phyloP scores from a whole-genome alignment of 2,797 vertebrate species.

The Anguilla marmorata region DNA sequence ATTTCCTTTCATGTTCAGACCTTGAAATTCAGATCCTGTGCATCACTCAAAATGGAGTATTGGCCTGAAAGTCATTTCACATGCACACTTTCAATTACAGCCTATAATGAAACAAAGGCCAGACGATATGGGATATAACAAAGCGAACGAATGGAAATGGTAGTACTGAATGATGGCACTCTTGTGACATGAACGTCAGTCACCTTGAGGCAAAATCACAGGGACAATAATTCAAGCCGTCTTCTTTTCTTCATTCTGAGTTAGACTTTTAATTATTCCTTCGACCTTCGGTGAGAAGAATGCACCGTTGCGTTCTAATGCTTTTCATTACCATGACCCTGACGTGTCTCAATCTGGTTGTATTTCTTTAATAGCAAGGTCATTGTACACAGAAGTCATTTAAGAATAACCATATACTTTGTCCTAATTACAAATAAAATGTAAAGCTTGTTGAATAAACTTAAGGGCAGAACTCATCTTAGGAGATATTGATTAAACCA shows the following conservation, averaged over 20 bases:
- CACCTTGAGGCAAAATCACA: background rate
- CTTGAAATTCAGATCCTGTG: background rate
- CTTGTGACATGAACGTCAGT: background rate
- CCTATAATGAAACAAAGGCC: background rate
- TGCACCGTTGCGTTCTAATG: background rate
- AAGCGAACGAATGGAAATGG: background rate
- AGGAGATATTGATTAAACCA: too few species aligned
- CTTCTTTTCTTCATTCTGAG: background rate
- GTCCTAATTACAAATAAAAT: background rate
- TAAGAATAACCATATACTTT: background rate
- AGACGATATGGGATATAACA: background rate
- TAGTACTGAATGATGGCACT: background rate
- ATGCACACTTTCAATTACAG: background rate
- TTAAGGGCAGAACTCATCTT: too few species aligned
- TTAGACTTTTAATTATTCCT: background rate
- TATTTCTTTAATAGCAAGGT: background rate
- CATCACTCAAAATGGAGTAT: background rate
- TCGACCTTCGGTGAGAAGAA: background rate
- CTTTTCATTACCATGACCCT: conserved; percentile 3
- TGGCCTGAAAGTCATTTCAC: background rate
- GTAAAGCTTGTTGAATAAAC: background rate
- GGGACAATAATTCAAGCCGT: background rate
- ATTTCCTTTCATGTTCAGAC: background rate
- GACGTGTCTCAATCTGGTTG: background rate
- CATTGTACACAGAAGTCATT: background rate